Conservation (phyloP, 1,140 invertebrate species). For the Homarus americanus region DNA sequence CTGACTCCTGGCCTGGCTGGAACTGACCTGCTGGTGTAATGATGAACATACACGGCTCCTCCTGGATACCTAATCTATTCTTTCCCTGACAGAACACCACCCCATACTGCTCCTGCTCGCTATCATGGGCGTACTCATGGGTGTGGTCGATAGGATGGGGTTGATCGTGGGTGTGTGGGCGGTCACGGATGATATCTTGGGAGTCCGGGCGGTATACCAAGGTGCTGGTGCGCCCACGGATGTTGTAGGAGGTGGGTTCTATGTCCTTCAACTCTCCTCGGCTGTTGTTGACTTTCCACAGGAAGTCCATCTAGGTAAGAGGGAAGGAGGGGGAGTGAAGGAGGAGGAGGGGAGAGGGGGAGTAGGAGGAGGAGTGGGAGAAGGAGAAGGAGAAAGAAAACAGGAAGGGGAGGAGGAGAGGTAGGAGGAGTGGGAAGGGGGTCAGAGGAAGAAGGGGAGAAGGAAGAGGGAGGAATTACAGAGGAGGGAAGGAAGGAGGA, state of each 20-base stretch:
- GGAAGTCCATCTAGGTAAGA: neutral
- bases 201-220: neutral
- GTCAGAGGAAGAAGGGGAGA: too few species aligned
- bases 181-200: too few species aligned
- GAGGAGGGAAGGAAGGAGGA: too few species aligned
- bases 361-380: too few species aligned
- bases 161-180: neutral
- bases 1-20: too few species aligned
- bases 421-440: too few species aligned
- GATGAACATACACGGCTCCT: neutral
- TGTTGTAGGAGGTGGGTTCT: neutral
- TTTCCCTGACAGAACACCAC: conserved; percentile 11
- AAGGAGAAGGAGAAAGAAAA: too few species aligned
- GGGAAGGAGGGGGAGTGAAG: neutral
- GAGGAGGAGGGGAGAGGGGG: neutral
- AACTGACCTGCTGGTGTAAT: conserved; percentile 13
- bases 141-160: neutral
- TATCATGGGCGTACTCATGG: neutral
- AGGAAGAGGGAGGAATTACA: too few species aligned
- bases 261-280: neutral
- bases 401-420: too few species aligned
- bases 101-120: neutral
- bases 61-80: neutral
- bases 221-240: neutral
- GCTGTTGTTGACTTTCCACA: neutral